These are phyloP conservation scores for Helicorthomorpha holstii DNA, from an alignment of 1,140 invertebrate species.

Conservation along the genomic window DNA sequence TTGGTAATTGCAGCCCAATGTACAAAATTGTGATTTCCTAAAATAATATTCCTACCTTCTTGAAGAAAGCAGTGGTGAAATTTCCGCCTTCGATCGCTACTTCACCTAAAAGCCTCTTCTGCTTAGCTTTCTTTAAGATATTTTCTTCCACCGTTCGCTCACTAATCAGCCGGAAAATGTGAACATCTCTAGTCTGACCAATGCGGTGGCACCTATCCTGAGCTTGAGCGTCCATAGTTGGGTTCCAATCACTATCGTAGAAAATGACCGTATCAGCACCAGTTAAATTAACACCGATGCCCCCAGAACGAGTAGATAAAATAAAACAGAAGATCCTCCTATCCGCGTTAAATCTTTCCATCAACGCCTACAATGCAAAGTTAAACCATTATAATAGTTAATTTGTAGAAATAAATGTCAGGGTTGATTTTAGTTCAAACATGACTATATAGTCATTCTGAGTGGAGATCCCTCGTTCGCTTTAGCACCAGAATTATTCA, in stretches of 20 bases:
- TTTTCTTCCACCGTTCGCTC: slow-evolving; percentile 98
- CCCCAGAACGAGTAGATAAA: slow-evolving; percentile 90
- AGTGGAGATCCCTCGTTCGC: neutral
- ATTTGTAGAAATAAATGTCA: neutral
- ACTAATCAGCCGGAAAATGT: slow-evolving; percentile 86
- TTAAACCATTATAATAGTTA: too few species aligned
- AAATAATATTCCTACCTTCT: slow-evolving; percentile 45
- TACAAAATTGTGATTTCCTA: neutral
- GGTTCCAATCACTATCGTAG: slow-evolving; percentile 99
- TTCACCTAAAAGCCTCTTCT: slow-evolving; percentile 89
- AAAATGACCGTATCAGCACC: slow-evolving; percentile 99
- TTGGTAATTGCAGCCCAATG: too few species aligned
- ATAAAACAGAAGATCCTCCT: slow-evolving; percentile 94
- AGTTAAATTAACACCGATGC: slow-evolving; percentile 95
- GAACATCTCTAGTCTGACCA: slow-evolving; percentile 97
- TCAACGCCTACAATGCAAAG: slow-evolving; percentile 56
- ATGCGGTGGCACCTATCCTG: slow-evolving; percentile 98
- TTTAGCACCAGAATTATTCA: neutral
- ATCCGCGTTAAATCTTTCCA: slow-evolving; percentile 96
- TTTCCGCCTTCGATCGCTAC: slow-evolving; percentile 97
- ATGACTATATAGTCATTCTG: too few species aligned
- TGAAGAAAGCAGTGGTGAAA: slow-evolving; percentile 95
- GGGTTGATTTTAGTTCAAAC: neutral
- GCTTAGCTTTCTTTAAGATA: slow-evolving; percentile 96
- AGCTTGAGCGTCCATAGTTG: slow-evolving; percentile 98